Evolutionary conservation across 2,888 invertebrate genomes (phyloP), one percentile per base, ranked within the genome.

Genomic region (Plagodis pulveraria): DNA sequence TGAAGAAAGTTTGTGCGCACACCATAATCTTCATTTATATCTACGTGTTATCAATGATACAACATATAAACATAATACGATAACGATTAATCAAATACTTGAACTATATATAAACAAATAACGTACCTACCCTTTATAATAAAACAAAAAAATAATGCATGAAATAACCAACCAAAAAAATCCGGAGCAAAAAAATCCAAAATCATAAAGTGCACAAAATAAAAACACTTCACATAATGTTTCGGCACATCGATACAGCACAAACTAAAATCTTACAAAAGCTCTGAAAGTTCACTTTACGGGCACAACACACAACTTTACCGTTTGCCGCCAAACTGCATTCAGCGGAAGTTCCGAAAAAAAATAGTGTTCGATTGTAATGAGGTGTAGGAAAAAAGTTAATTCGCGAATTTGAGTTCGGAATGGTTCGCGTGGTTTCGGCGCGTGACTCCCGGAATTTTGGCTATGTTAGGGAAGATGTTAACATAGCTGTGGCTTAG

Each of bases 401-500:
- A 45, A 11, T 65, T 62, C 61, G 65, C 66, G 63, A 76, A 75
- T 72, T 51, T 33, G 52, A 56, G 56, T 56, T 73, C 60, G 64
- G 69, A 67, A 66, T 83, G 73, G 84, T 86, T 87, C 87, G 86
- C 89, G 88, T 80, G 81, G 84, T 83, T 22, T 76, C 74, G 76
- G 74, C 81, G 86, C 85, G 84, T 75, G 75, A 68, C 72, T 84
- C 83, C 81, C 85, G 83, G 79, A 78, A 83, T 86, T 90, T 91
- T 86, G 91, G 89, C 85, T 91, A 89, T 87, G 84, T 83, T 83
- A 84, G 89, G 91, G 91, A 91, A 83, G 92, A 92, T 92, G 92
- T 81, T 86, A 89, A 84, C 92, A 91, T 91, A 91, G 91, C 92
- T 86, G 86, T 83, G 87, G 92, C 86, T 91, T 91, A 91, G 89